These are phyloP conservation scores for Desmophyllum pertusum DNA, from an alignment of 92 coral and sea anemone genomes.

Conservation along the genomic window DNA sequence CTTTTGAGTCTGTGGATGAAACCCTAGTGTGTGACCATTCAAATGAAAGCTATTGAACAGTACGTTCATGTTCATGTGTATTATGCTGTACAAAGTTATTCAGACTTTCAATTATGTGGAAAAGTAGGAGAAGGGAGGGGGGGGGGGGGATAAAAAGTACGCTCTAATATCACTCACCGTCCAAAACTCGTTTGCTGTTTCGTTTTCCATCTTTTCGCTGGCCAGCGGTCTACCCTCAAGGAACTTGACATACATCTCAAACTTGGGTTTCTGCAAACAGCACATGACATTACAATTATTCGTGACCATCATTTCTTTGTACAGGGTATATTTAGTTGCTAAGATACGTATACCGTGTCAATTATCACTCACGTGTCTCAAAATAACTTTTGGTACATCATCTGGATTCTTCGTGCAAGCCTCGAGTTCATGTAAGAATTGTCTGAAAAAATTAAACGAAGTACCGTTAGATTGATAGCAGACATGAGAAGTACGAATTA, in stretches of 20 bases:
- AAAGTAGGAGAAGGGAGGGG: too few relatives aligned
- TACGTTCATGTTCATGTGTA: too few relatives aligned
- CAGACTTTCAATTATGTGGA: too few relatives aligned
- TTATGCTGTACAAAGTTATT: too few relatives aligned
- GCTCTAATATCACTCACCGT: conserved; percentile 52
- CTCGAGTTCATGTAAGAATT: conserved; percentile 89
- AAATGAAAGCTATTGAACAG: too few relatives aligned
- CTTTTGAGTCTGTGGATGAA: too few relatives aligned
- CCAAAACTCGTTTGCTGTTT: conserved; percentile 80
- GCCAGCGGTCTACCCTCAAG: conserved; percentile 86
- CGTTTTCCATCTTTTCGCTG: conserved; percentile 66
- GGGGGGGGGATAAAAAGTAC: too few relatives aligned
- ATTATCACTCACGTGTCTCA: conserved; percentile 76
- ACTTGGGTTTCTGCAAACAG: conserved; percentile 73
- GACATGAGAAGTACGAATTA: not conserved
- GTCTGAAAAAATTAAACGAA: conserved; percentile 35
- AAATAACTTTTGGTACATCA: conserved; percentile 76
- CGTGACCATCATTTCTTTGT: too few relatives aligned
- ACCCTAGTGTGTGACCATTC: too few relatives aligned
- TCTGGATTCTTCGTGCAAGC: conserved; percentile 88
- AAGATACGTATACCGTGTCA: not conserved
- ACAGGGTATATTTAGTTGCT: too few relatives aligned
- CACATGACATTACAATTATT: too few relatives aligned
- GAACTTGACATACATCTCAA: conserved; percentile 80
- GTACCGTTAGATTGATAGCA: too few relatives aligned